A percentile compares a stretch with the other conserved stretches of the same genome.
phyloP scores from a whole-genome alignment of 2,113 vertebrate species.

The Platichthys flesus region DNA sequence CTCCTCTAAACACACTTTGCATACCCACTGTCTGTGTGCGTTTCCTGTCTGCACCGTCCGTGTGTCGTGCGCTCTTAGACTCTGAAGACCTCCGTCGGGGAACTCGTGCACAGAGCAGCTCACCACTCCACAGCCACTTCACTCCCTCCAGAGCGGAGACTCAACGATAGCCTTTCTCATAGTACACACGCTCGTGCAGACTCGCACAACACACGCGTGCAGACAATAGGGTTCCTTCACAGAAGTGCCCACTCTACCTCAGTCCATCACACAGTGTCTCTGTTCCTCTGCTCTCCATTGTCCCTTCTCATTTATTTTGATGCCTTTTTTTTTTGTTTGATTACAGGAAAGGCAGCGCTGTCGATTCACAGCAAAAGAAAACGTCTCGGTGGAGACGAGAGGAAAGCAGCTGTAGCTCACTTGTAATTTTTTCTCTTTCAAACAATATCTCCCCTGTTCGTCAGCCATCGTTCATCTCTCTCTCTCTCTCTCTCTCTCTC shows the following conservation, averaged over 20 bases:
- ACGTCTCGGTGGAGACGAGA: conserved; percentile 23
- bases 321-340: conserved; percentile 36
- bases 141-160: conserved; percentile 56
- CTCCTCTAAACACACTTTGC: conserved; percentile 74
- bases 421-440: conserved; percentile 33
- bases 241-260: conserved; percentile 15
- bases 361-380: conserved; percentile 40
- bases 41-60: conserved; percentile 73
- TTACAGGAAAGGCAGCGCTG: conserved; percentile 13
- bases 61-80: conserved; percentile 65
- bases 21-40: conserved; percentile 58
- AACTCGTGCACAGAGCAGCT: conserved; percentile 40
- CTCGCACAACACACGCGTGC: background rate
- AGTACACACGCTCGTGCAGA: background rate
- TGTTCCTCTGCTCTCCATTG: conserved; percentile 9
- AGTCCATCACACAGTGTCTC: conserved; percentile 26
- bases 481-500: no score
- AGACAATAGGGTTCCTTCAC: conserved; percentile 22
- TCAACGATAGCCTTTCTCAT: conserved; percentile 18
- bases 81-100: conserved; percentile 44
- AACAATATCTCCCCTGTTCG: conserved; percentile 26
- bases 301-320: conserved; percentile 17
- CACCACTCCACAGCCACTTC: conserved; percentile 47
- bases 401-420: conserved; percentile 14
- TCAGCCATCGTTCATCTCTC: conserved; percentile 13